These are phyloP conservation scores for Catagonus wagneri DNA, from an alignment of 2,113 vertebrate species.

Conservation along the genomic window DNA sequence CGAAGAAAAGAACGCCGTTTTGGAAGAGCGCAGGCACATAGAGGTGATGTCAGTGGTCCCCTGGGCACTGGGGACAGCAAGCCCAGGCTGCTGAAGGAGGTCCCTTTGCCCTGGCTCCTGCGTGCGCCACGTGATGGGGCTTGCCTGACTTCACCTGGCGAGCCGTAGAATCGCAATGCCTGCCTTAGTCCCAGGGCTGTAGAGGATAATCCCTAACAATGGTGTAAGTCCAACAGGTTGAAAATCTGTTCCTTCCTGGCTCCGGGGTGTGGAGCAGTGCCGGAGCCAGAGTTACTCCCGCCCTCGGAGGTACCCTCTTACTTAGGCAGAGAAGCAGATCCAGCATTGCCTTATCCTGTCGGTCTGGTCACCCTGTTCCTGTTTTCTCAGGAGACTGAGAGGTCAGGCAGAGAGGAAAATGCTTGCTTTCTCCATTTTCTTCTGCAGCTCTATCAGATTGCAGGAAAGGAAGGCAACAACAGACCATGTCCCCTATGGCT, in stretches of 20 bases:
- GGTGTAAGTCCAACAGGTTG: neutral
- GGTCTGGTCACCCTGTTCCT: neutral
- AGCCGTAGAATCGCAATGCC: neutral
- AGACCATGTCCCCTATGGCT: neutral
- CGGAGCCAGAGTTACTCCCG: neutral
- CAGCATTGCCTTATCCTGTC: neutral
- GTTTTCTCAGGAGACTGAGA: neutral
- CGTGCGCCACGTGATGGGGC: neutral
- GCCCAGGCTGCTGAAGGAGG: neutral
- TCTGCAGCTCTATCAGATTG: neutral
- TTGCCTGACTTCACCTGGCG: neutral
- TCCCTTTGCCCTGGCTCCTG: neutral
- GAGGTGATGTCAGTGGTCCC: neutral
- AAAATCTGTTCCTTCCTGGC: neutral
- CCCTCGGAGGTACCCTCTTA: neutral
- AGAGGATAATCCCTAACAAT: neutral
- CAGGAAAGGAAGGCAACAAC: neutral
- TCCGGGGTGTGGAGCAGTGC: neutral
- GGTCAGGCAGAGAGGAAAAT: neutral
- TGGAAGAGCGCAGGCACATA: neutral
- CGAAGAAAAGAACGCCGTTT: neutral
- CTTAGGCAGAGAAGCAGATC: neutral
- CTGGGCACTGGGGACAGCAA: neutral
- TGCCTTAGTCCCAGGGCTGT: neutral
- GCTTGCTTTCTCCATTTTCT: constrained; percentile 2